Conservation (phyloP, 2,797 vertebrate species). For the Parauchenoglanis punctatus region DNA sequence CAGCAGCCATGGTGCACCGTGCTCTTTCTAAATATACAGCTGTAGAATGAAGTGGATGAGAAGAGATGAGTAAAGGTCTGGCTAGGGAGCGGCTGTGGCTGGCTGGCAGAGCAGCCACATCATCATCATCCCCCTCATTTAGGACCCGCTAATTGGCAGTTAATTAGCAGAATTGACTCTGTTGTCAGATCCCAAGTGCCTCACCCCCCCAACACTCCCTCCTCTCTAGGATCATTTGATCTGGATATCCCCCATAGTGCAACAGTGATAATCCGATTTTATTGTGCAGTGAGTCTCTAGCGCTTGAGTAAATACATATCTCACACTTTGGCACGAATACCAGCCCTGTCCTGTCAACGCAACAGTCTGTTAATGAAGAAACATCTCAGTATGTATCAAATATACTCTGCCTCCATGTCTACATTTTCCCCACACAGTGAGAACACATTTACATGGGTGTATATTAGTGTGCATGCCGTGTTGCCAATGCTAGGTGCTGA, state of each 20-base stretch:
- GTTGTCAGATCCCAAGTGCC: conserved; percentile 85
- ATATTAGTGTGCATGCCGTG: conserved; percentile 43
- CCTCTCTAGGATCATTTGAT: conserved; percentile 83
- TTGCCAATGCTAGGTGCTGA: conserved; percentile 69
- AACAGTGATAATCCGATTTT: conserved; percentile 76
- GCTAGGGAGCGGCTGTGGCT: conserved; percentile 46
- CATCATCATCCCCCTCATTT: conserved; percentile 95
- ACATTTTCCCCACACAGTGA: conserved; percentile 57
- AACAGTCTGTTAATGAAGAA: conserved; percentile 17
- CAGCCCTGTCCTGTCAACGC: conserved; percentile 13
- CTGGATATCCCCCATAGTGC: conserved; percentile 77
- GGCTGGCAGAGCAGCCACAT: conserved; percentile 84
- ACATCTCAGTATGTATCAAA: conserved; percentile 22
- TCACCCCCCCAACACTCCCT: conserved; percentile 66
- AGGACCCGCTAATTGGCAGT: conserved; percentile 94
- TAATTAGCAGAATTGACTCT: conserved; percentile 98
- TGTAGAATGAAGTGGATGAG: conserved; percentile 55
- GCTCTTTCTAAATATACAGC: conserved; percentile 78
- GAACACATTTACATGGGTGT: conserved; percentile 46
- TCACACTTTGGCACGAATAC: conserved; percentile 30
- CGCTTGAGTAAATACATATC: conserved; percentile 24
- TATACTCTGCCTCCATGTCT: conserved; percentile 29
- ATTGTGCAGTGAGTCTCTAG: conserved; percentile 38
- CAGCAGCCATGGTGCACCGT: conserved; percentile 71
- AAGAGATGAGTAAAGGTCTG: conserved; percentile 54